phyloP scores from a whole-genome alignment of 2,797 vertebrate genomes.

The Rhynchonycteris naso region DNA sequence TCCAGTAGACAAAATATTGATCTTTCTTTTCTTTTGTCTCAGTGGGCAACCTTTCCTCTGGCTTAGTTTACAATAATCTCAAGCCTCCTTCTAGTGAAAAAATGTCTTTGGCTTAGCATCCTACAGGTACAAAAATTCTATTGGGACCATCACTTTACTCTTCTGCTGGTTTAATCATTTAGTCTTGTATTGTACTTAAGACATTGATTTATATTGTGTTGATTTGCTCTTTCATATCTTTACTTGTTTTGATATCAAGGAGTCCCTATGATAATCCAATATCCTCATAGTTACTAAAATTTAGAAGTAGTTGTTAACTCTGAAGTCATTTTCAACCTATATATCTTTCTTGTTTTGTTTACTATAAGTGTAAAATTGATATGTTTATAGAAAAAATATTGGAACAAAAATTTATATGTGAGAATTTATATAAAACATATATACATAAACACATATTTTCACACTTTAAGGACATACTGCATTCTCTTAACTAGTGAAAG shows the following conservation, averaged over 20 bases:
- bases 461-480: background rate
- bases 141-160: background rate
- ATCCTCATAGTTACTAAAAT: background rate
- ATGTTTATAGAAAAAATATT: background rate
- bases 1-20: constrained; percentile 41
- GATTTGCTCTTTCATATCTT: background rate
- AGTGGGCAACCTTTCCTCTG: background rate
- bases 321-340: background rate
- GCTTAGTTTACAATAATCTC: constrained; percentile 23
- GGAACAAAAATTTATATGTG: background rate
- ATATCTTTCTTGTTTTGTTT: background rate
- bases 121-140: background rate
- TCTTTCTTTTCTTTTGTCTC: constrained; percentile 60
- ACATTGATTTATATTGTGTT: background rate
- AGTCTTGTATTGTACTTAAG: background rate
- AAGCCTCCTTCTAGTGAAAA: constrained; percentile 35
- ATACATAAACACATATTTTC: background rate
- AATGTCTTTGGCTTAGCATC: constrained; percentile 40
- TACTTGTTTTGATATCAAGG: background rate
- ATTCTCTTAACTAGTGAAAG: background rate
- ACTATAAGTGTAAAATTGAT: background rate
- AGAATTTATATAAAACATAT: background rate
- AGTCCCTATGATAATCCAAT: background rate
- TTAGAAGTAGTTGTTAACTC: background rate
- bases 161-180: background rate